These are phyloP conservation scores for Microtus oregoni DNA, from an alignment of 2,113 vertebrate genomes.

Conservation along the genomic window DNA sequence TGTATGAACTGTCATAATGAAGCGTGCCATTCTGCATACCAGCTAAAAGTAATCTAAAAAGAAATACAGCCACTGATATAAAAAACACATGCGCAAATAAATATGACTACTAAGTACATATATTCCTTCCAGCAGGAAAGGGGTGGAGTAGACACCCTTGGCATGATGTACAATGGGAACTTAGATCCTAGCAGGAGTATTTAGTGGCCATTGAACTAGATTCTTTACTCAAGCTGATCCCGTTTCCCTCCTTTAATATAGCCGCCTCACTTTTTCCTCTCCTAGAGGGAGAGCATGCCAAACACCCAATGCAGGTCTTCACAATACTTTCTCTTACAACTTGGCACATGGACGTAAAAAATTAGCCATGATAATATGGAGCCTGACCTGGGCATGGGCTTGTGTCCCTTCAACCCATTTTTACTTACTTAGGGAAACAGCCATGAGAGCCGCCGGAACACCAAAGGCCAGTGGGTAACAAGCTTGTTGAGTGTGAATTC, in stretches of 20 bases:
- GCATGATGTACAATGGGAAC: background rate
- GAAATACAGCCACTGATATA: background rate
- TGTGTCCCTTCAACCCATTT: background rate
- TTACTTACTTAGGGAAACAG: slow-evolving; percentile 91
- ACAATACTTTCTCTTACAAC: background rate
- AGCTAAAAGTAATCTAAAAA: background rate
- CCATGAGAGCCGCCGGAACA: slow-evolving; percentile 95
- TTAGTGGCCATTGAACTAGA: background rate
- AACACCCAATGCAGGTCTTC: background rate
- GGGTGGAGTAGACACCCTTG: background rate
- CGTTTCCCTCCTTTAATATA: background rate
- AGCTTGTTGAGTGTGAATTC: slow-evolving; percentile 89
- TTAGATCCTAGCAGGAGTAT: background rate
- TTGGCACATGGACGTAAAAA: background rate
- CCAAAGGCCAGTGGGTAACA: slow-evolving; percentile 97
- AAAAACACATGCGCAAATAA: background rate
- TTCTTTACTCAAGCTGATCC: background rate
- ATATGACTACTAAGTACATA: background rate
- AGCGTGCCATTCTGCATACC: background rate
- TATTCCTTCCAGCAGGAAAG: background rate
- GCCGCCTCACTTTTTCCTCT: background rate
- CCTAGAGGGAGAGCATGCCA: background rate
- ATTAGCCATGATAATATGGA: too few species aligned
- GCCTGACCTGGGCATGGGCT: background rate
- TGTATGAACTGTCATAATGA: background rate